Evolutionary conservation across 2,113 vertebrate genomes (phyloP).

Genomic region (Neogale vison): DNA sequence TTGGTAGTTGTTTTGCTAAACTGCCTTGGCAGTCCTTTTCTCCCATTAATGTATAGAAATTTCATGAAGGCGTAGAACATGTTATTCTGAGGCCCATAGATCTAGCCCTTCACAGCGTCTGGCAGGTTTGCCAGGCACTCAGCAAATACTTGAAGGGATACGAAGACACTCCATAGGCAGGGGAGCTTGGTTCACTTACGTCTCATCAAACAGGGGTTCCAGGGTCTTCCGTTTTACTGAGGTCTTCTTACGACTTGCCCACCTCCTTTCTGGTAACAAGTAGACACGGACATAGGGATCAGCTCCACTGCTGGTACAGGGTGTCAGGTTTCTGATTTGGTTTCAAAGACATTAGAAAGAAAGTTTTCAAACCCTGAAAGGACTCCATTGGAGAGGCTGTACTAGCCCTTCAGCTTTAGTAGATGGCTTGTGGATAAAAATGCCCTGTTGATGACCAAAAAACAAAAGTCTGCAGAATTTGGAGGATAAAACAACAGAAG

Average conservation of each 20-base stretch:
- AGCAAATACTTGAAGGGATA: not conserved
- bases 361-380: constrained; percentile 13
- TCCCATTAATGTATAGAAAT: not conserved
- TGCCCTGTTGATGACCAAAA: not conserved
- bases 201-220: constrained; percentile 92
- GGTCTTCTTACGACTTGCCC: constrained; percentile 92
- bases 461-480: not conserved
- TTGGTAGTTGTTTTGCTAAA: not conserved
- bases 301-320: constrained; percentile 89
- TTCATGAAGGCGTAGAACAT: not conserved
- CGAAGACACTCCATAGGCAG: not conserved
- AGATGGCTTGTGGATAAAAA: not conserved
- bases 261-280: constrained; percentile 93
- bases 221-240: constrained; percentile 91
- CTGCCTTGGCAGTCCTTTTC: not conserved
- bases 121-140: not conserved
- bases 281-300: constrained; percentile 95
- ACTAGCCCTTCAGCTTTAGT: not conserved
- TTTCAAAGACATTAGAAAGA: not conserved
- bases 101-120: not conserved
- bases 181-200: constrained; percentile 82
- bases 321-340: constrained; percentile 89
- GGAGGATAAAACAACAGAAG: not conserved
- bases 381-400: not conserved
- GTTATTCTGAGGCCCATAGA: not conserved